Conservation (phyloP, 2,888 invertebrate species). For the Euplagia quadripunctaria region DNA sequence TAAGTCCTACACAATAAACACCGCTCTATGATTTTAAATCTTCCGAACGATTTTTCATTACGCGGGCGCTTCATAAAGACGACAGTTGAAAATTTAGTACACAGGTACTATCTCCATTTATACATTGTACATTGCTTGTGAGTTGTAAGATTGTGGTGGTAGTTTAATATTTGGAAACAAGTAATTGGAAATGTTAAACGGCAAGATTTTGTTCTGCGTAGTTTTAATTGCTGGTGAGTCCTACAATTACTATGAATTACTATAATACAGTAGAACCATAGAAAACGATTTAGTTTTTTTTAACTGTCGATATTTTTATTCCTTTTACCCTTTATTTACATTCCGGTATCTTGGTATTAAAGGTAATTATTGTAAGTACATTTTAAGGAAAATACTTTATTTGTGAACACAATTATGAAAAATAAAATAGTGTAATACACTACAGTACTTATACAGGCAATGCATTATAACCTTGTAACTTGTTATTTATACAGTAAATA, state of each 20-base stretch:
- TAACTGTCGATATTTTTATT: background rate
- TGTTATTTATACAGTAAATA: background rate
- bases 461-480: background rate
- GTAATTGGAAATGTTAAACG: conserved; percentile 82
- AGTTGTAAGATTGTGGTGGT: conserved; percentile 52
- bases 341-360: background rate
- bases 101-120: background rate
- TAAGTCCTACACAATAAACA: conserved; percentile 72
- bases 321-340: background rate
- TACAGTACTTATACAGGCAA: background rate
- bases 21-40: conserved; percentile 56
- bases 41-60: conserved; percentile 41
- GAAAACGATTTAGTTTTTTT: background rate
- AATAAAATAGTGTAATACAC: too few species aligned
- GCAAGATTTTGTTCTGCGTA: conserved; percentile 74
- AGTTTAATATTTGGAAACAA: conserved; percentile 64
- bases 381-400: too few species aligned
- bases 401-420: too few species aligned
- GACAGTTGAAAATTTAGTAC: conserved; percentile 20
- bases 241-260: conserved; percentile 11
- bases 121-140: conserved; percentile 30
- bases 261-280: background rate
- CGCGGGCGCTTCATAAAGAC: conserved; percentile 22
- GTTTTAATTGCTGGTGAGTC: conserved; percentile 79
- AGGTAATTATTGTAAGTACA: too few species aligned